A percentile compares a stretch with the other conserved stretches of the same genome.
Conservation (phyloP, 1,140 invertebrate genomes). For the Solen grandis region DNA sequence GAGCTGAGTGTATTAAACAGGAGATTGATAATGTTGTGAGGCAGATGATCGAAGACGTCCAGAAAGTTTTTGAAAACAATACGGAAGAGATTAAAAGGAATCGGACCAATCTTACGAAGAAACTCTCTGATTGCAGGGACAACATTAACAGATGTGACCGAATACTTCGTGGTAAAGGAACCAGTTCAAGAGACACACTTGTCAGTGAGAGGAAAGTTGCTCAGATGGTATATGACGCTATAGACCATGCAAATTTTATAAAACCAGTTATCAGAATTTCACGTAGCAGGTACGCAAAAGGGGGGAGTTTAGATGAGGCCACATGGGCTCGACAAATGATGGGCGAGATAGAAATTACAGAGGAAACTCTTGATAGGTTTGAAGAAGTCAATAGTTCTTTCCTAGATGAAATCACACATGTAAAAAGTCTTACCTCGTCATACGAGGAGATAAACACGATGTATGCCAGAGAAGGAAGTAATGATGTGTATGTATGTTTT, state of each 20-base stretch:
- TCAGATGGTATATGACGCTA: slow-evolving; percentile 16
- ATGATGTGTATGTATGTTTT: background rate
- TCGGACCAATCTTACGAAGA: background rate
- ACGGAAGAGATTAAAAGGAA: background rate
- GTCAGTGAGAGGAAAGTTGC: slow-evolving; percentile 38
- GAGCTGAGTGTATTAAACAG: background rate
- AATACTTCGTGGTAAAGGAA: background rate
- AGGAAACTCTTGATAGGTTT: background rate
- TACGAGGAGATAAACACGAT: slow-evolving; percentile 8
- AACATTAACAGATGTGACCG: slow-evolving; percentile 13
- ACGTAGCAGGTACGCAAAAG: background rate
- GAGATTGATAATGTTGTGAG: slow-evolving; percentile 1
- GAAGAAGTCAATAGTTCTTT: background rate
- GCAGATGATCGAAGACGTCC: background rate
- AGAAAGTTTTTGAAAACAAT: background rate
- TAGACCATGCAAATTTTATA: background rate
- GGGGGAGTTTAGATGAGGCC: background rate
- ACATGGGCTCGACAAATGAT: background rate
- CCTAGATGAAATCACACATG: background rate
- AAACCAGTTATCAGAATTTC: background rate
- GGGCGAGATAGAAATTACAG: background rate
- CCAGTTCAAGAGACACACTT: background rate
- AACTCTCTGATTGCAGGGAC: background rate
- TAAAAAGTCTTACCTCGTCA: background rate
- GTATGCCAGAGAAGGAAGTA: background rate